Evolutionary conservation across 2,113 vertebrate species (phyloP), one percentile per base, ranked within the genome.

Genomic region (Brachirus orientalis): DNA sequence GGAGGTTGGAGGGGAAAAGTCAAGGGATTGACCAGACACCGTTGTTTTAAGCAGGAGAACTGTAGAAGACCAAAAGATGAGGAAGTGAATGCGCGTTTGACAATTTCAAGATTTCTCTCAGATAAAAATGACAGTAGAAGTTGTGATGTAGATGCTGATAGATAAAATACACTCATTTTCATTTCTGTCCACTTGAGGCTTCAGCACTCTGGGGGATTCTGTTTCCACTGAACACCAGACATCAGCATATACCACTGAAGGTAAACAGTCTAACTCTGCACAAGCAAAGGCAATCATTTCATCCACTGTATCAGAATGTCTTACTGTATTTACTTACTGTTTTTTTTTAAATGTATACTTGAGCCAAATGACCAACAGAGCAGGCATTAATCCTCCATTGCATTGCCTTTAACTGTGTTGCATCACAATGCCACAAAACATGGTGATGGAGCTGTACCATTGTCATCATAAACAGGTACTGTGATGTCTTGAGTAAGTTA

Each of bases 111-210:
- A 28, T 6, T 28, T 28, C 28, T 28, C 28, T 28, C 1, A 28
- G 28, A 28, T 28, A 28, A 18, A 12, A 3, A 1, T 13, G 19
- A 35, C 46, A 35, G 3, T 17, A 35, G 7, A 18, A 54, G 17
- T 45, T 43, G 13, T 9, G 37, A 13, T 63, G 13, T 28, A 28
- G 28, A 28, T 16, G n/a, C n/a, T n/a, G n/a, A n/a, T n/a, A n/a
- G n/a, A 33, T 3, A 13, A 50, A 20, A 14, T 2, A 0, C 8
- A 46, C 22, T 38, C 0, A 17, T 51, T 62, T 47, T 6, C 13
- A 11, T 75, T 44, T 52, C 35, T 46, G 1, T 5, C n/a, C 12
- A 36, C 52, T 83, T 37, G 10, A 92, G 92, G 78, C 46, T 57
- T 74, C 28, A 28, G 28, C 1, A 86, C 83, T 12, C 77, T 86